Percentiles rank a stretch among this genome's conserved stretches.
phyloP scores from a whole-genome alignment of 2,113 vertebrate genomes.

The Mixornis gularis region DNA sequence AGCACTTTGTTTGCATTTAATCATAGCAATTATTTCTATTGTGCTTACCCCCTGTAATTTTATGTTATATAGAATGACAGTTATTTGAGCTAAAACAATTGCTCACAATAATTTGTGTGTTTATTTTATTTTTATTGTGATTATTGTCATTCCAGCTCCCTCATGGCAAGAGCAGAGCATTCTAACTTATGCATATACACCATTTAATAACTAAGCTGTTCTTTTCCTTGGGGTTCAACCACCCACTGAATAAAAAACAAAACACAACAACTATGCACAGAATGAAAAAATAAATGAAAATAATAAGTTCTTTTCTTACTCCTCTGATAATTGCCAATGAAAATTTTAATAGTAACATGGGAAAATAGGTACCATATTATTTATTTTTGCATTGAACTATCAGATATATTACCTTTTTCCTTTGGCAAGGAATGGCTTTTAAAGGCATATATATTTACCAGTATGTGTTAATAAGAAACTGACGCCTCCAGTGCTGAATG shows the following conservation, averaged over 20 bases:
- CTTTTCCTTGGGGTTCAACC: neutral
- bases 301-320: neutral
- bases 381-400: neutral
- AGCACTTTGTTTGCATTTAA: neutral
- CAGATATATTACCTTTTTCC: neutral
- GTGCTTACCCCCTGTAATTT: neutral
- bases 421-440: neutral
- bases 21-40: constrained; percentile 30
- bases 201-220: neutral
- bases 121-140: constrained; percentile 21
- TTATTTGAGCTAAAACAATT: constrained; percentile 40
- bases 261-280: neutral
- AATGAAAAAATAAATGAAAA: neutral
- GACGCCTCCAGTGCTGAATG: neutral
- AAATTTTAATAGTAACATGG: neutral
- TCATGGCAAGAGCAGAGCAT: neutral
- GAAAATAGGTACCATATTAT: neutral
- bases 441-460: neutral
- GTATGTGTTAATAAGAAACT: neutral
- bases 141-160: neutral
- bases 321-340: neutral
- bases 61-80: neutral
- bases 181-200: neutral
- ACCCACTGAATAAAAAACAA: neutral
- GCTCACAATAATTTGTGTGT: neutral